Base-by-base conservation (phyloP, 2,797 vertebrate species). In the Sebastes trivittatus region DNA sequence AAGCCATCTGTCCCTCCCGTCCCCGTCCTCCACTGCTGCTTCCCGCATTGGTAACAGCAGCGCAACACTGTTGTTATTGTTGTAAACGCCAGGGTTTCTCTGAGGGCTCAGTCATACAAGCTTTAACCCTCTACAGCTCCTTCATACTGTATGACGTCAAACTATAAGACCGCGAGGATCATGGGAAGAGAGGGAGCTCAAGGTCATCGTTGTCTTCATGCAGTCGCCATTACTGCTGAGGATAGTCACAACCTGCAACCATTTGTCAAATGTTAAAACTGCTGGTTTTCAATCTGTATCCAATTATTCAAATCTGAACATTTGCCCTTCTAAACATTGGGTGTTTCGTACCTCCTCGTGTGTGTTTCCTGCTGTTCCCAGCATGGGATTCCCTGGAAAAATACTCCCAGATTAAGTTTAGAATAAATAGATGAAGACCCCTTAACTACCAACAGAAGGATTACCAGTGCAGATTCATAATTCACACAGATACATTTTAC, bases 1-100 rank as follows among this genome's bases (percentile, higher is more conserved):
- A 61, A 61, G 84, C 94, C 93, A 92, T 93, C 94, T 93, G 92
- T 84, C 59, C 69, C 65, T 25, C 58, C 61, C 10, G 32, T 52
- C 59, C 62, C 72, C 1, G 1, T 70, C 80, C 76, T 60, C 63
- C 46, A 2, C 56, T 27, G 60, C 66, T 52, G 83, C 61, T 55
- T 38, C 27, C 36, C 59, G 60, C 22, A 1, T 54, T 62, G 25
- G 62, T 14, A 13, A 13, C 61, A 69, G 69, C 58, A 29, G 75
- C 2, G 56, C 18, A 14, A 7, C 14, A 6, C 69, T 65, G 36
- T 32, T 32, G 11, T 65, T 59, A 42, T 58, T 23, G 30, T 27
- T 1, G 25, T 52, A 59, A 63, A 77, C 34, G n/a, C 62, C 30
- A 4, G 11, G 1, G 62, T 54, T 76, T 42, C 72, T 60, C 63